Percentiles rank a stretch among this genome's conserved stretches.
phyloP scores from a whole-genome alignment of 2,113 vertebrate genomes.

The Oplegnathus fasciatus region DNA sequence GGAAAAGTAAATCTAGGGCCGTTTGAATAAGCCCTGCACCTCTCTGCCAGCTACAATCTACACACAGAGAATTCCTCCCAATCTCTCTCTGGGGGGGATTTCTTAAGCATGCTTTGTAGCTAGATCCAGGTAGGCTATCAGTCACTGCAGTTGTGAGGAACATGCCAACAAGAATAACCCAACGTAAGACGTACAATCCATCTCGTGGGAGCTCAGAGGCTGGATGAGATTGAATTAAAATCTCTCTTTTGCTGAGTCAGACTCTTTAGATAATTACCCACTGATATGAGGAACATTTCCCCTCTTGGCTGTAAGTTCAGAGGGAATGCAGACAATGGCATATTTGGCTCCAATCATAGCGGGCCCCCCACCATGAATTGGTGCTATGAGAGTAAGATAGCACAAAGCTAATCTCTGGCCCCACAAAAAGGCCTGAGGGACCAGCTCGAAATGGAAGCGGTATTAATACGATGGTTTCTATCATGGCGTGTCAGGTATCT shows the following conservation, averaged over 20 bases:
- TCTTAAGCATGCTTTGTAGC: slow-evolving; percentile 66
- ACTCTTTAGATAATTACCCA: slow-evolving; percentile 79
- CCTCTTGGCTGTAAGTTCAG: slow-evolving; percentile 72
- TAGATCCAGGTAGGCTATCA: slow-evolving; percentile 73
- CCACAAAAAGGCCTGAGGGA: slow-evolving; percentile 61
- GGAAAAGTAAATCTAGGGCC: slow-evolving; percentile 73
- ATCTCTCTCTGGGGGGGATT: slow-evolving; percentile 70
- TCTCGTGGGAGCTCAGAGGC: slow-evolving; percentile 66
- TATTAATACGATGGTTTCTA: slow-evolving; percentile 46
- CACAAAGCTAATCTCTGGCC: slow-evolving; percentile 72
- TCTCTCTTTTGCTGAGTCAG: slow-evolving; percentile 81
- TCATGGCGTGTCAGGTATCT: slow-evolving; percentile 33
- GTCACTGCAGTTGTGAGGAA: slow-evolving; percentile 66
- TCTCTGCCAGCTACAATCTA: slow-evolving; percentile 63
- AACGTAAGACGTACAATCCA: slow-evolving; percentile 69
- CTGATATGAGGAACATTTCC: slow-evolving; percentile 77
- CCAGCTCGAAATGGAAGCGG: slow-evolving; percentile 42
- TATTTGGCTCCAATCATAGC: slow-evolving; percentile 70
- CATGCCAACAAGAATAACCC: slow-evolving; percentile 68
- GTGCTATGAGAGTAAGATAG: slow-evolving; percentile 63
- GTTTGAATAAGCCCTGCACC: slow-evolving; percentile 73
- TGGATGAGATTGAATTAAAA: slow-evolving; percentile 77
- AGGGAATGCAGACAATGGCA: slow-evolving; percentile 77
- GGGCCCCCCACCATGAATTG: slow-evolving; percentile 49
- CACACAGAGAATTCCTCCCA: slow-evolving; percentile 58